Percentiles rank a stretch among this genome's conserved stretches.
Conservation (phyloP, 2,888 invertebrate species). For the Caenorhabditis zanzibari region DNA sequence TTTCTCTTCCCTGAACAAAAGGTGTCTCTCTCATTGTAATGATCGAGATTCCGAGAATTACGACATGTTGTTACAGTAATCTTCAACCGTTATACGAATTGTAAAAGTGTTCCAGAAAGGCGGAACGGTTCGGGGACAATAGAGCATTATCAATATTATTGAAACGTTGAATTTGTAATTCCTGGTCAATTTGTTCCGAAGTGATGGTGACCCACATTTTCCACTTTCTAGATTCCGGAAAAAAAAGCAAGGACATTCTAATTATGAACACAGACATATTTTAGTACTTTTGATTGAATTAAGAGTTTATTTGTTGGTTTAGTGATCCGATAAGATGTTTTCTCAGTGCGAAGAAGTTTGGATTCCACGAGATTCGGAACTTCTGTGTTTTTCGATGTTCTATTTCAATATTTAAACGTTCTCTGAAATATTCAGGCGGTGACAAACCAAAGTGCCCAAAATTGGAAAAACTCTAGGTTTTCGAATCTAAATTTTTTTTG, state of each 20-base stretch:
- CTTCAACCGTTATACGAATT: neutral
- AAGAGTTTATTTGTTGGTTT: neutral
- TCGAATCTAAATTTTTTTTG: no score
- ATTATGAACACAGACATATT: slow-evolving; percentile 25
- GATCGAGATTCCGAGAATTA: slow-evolving; percentile 50
- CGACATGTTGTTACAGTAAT: slow-evolving; percentile 51
- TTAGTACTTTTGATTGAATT: slow-evolving; percentile 6
- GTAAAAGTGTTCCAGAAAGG: slow-evolving; percentile 32
- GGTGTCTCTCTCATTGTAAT: slow-evolving; percentile 26
- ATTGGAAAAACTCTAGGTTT: no score
- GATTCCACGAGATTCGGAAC: no score
- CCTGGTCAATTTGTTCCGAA: neutral
- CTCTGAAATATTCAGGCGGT: no score
- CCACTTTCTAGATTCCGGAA: slow-evolving; percentile 13
- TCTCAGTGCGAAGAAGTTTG: no score
- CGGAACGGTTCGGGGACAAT: slow-evolving; percentile 1
- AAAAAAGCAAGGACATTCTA: slow-evolving; percentile 33
- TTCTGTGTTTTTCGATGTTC: no score
- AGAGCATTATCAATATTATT: slow-evolving; percentile 7
- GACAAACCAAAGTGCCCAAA: no score
- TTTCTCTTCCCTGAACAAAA: neutral
- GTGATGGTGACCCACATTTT: slow-evolving; percentile 24
- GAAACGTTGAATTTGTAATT: neutral
- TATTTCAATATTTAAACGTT: no score
- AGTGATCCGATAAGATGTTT: no score